These are phyloP conservation scores for Artemisiospiza belli DNA, from an alignment of 2,113 vertebrate genomes.

Conservation along the genomic window DNA sequence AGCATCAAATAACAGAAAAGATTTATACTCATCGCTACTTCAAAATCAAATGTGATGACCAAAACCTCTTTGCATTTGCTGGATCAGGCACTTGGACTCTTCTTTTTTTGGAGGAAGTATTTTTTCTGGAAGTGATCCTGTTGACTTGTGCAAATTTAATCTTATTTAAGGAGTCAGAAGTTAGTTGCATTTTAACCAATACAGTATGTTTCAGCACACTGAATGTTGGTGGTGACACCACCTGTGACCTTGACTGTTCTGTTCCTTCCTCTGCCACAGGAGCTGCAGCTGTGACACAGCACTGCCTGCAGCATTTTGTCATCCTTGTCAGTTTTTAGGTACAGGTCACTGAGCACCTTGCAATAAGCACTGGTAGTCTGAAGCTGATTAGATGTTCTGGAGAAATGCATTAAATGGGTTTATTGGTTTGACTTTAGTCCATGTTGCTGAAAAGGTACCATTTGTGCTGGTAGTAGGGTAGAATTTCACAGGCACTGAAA, in stretches of 20 bases:
- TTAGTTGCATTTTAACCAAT: background rate
- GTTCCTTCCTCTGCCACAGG: background rate
- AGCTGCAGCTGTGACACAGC: background rate
- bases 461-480: background rate
- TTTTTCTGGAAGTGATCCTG: background rate
- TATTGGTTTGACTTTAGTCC: background rate
- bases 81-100: background rate
- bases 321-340: background rate
- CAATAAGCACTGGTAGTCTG: background rate
- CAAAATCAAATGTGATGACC: background rate
- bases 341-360: background rate
- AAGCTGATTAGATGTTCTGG: background rate
- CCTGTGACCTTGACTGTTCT: background rate
- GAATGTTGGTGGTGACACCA: background rate
- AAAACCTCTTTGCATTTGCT: background rate
- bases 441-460: background rate
- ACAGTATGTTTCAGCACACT: background rate
- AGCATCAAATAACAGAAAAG: background rate
- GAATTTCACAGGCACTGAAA: background rate
- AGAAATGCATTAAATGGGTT: background rate
- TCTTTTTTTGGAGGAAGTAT: background rate
- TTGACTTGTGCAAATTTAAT: background rate
- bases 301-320: background rate
- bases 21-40: background rate
- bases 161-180: background rate